Evolutionary conservation across 2,888 invertebrate genomes (phyloP).

Genomic region (Nemurella pictetii): DNA sequence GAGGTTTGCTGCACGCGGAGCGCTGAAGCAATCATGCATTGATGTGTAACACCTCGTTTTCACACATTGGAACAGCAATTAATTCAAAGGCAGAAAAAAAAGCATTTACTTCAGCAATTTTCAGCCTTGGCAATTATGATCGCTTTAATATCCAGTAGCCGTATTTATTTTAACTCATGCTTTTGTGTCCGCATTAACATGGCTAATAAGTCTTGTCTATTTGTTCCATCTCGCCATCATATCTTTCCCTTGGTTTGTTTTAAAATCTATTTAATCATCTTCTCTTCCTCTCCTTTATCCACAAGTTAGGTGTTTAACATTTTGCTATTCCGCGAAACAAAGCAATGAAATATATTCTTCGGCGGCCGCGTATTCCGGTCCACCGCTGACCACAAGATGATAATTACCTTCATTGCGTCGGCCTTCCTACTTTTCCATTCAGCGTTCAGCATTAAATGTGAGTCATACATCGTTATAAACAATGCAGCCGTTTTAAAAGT

Average conservation of each 20-base stretch:
- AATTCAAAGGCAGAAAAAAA: not conserved
- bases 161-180: not conserved
- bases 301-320: constrained; percentile 31
- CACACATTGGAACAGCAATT: constrained; percentile 8
- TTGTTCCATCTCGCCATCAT: constrained; percentile 18
- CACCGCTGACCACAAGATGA: constrained; percentile 11
- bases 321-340: constrained; percentile 21
- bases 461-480: constrained; percentile 29
- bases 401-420: constrained; percentile 25
- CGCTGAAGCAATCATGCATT: not conserved
- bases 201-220: constrained; percentile 23
- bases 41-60: constrained; percentile 9
- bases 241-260: constrained; percentile 28
- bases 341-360: constrained; percentile 31
- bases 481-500: constrained; percentile 19
- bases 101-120: not conserved
- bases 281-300: constrained; percentile 21
- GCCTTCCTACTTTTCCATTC: constrained; percentile 26
- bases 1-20: not conserved
- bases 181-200: not conserved
- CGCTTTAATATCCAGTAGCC: not conserved
- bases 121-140: not conserved
- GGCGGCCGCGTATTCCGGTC: not conserved
- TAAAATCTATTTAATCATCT: constrained; percentile 33
- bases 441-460: constrained; percentile 21